phyloP scores from a whole-genome alignment of 2,888 invertebrate species.

The Rotaria magnacalcarata region DNA sequence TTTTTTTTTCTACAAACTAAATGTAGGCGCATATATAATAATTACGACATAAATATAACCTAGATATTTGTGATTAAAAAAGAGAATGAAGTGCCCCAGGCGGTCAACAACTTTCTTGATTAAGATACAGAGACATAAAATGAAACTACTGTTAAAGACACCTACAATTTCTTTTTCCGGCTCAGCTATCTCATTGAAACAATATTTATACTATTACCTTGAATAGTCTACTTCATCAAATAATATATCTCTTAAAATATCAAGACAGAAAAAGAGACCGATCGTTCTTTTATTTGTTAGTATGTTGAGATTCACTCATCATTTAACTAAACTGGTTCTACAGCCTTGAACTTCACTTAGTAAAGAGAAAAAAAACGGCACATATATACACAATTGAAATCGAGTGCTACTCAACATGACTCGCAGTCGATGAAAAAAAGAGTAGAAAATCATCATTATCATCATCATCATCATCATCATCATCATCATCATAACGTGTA shows the following conservation, averaged over 20 bases:
- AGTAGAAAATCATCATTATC: conserved; percentile 15
- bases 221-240: background rate
- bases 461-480: conserved; percentile 10
- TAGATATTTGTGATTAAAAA: background rate
- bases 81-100: background rate
- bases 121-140: background rate
- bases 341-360: conserved; percentile 19
- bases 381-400: conserved; percentile 13
- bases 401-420: conserved; percentile 14
- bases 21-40: background rate
- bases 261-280: background rate
- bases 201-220: background rate
- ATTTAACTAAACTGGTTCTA: background rate
- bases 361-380: background rate
- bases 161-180: background rate
- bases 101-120: background rate
- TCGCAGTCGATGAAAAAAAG: background rate
- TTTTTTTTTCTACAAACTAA: background rate
- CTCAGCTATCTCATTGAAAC: background rate
- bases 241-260: background rate
- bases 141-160: background rate
- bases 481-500: background rate
- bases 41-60: background rate
- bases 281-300: background rate
- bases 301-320: background rate